Base-by-base conservation (phyloP, 2,888 invertebrate genomes). In the Xylocampa areola region DNA sequence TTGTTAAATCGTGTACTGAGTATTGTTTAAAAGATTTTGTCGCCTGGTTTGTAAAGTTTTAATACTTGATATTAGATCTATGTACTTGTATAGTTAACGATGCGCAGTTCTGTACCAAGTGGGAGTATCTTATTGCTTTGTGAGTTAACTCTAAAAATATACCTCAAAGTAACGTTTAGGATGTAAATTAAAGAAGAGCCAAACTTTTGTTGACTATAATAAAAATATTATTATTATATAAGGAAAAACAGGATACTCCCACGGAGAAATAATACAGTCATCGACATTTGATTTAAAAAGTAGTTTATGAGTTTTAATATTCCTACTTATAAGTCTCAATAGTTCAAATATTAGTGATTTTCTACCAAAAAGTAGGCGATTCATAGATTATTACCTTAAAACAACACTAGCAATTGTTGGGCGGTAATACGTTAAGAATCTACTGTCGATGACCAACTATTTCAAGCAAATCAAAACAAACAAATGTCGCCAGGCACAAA, bases 1-100 rank as follows among this genome's bases (percentile, higher is more conserved):
- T 91, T 92, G 89, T 91, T 89, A 89, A 87, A 87, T 88, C 87
- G 84, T 90, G 88, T 86, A 83, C 82, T 80, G 79, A 81, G 61
- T 84, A 87, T 87, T 86, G 81, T 88, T 90, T 89, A 81, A 77
- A 79, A 82, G 84, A 88, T 90, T 91, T 89, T 87, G 88, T 86
- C 84, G 88, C 88, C 90, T 91, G 91, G 89, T 87, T 80, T 71
- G 75, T 68, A 59, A 63, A 61, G 58, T 48, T 55, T 65, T 47
- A 58, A 54, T 61, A 53, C 57, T 58, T 62, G 59, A 53, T 48
- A 40, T 57, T 48, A 47, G 41, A 62, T 33, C 49, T 73, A 49
- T 43, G 41, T 50, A 49, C 25, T 41, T 45, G 37, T 59, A 48
- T 55, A 47, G 49, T 35, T 61, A 35, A 40, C 35, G 37, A 51